Evolutionary conservation across 1,140 invertebrate genomes (phyloP).

Genomic region (Drosophila ficusphila): DNA sequence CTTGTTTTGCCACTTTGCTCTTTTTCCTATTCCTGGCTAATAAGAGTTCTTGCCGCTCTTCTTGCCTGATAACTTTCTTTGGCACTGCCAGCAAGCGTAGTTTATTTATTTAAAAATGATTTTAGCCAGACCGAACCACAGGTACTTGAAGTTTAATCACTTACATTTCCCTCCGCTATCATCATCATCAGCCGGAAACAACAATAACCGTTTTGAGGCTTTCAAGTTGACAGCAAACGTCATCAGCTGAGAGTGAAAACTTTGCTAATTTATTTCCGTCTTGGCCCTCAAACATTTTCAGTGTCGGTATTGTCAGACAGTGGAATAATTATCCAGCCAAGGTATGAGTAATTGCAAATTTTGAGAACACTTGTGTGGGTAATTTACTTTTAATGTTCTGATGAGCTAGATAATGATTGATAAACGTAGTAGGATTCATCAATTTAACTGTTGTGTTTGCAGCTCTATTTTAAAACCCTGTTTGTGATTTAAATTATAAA

Average conservation of each 20-base stretch:
- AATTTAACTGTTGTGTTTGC: too few relatives aligned
- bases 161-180: slow-evolving; percentile 54
- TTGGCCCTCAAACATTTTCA: neutral
- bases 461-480: too few relatives aligned
- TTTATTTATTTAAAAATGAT: slow-evolving; percentile 77
- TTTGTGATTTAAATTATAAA: too few relatives aligned
- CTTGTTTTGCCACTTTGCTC: slow-evolving; percentile 30
- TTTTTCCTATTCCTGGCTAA: slow-evolving; percentile 48
- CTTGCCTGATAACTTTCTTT: slow-evolving; percentile 45
- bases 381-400: neutral
- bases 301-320: too few relatives aligned
- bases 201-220: slow-evolving; percentile 30
- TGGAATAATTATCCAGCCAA: neutral
- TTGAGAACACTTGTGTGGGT: neutral
- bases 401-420: too few relatives aligned
- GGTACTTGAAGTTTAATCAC: slow-evolving; percentile 73
- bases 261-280: slow-evolving; percentile 3
- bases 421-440: too few relatives aligned
- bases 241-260: slow-evolving; percentile 7
- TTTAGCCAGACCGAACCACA: slow-evolving; percentile 47
- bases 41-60: slow-evolving; percentile 39
- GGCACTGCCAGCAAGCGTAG: slow-evolving; percentile 37
- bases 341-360: neutral
- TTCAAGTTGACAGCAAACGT: slow-evolving; percentile 17
- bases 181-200: slow-evolving; percentile 11